phyloP scores from a whole-genome alignment of 1,140 invertebrate species.

The Drosophila subpulchrella region DNA sequence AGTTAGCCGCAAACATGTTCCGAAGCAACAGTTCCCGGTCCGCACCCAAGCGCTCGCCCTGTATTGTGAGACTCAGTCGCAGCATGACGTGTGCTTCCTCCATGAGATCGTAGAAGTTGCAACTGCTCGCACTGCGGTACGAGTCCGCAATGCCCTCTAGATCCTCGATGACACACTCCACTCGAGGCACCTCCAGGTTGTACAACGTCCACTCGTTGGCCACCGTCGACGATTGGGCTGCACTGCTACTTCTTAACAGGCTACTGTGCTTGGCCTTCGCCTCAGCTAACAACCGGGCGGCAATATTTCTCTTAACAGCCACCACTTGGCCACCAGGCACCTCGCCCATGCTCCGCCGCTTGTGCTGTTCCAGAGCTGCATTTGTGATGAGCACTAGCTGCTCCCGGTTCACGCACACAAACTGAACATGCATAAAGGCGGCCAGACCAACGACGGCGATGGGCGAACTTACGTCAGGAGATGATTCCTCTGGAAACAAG shows the following conservation, averaged over 20 bases:
- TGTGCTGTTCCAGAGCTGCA: conserved; percentile 58
- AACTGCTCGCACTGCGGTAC: conserved; percentile 87
- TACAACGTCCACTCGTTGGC: conserved; percentile 89
- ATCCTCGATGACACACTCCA: conserved; percentile 88
- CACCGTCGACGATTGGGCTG: conserved; percentile 48
- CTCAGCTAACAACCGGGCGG: conserved; percentile 72
- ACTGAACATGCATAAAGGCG: conserved; percentile 90
- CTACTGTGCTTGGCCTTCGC: conserved; percentile 78
- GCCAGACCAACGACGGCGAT: conserved; percentile 90
- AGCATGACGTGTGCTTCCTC: conserved; percentile 82
- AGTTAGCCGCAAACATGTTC: conserved; percentile 70
- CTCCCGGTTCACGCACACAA: conserved; percentile 87
- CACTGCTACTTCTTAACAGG: conserved; percentile 66
- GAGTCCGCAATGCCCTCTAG: conserved; percentile 88
- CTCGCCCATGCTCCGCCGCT: conserved; percentile 73
- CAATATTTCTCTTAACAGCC: conserved; percentile 70
- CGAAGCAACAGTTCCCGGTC: conserved; percentile 68
- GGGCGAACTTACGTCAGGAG: conserved; percentile 87
- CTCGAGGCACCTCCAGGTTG: conserved; percentile 87
- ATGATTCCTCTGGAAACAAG: conserved; percentile 84
- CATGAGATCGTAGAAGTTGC: conserved; percentile 81
- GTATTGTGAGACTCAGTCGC: conserved; percentile 65
- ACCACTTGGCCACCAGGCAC: conserved; percentile 38
- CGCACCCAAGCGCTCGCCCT: conserved; percentile 57
- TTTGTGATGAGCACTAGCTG: conserved; percentile 87